These are phyloP conservation scores for Actinia equina DNA, from an alignment of 64 coral and sea anemone genomes.

Conservation along the genomic window DNA sequence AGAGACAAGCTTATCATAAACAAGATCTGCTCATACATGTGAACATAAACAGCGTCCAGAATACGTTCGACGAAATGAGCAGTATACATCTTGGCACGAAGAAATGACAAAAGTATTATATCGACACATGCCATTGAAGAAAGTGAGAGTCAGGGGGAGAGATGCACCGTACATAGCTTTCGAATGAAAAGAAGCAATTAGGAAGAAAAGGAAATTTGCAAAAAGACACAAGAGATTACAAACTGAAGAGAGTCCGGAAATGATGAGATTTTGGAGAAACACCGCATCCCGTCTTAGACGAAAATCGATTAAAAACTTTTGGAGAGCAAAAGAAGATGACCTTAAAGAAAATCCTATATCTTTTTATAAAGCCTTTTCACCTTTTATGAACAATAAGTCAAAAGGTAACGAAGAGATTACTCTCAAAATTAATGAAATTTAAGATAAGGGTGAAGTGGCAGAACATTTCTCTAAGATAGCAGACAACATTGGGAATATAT, in stretches of 20 bases:
- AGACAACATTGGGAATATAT: neutral
- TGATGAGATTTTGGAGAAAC: conserved; percentile 38
- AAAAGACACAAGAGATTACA: conserved; percentile 8
- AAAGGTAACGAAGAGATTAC: conserved; percentile 9
- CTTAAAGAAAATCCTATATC: conserved; percentile 10
- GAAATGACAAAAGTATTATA: conserved; percentile 6
- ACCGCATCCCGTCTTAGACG: conserved; percentile 25
- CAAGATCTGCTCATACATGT: conserved; percentile 5
- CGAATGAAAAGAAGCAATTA: conserved; percentile 33
- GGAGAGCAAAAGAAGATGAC: neutral
- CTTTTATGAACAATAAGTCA: conserved; percentile 6
- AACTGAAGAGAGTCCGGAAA: neutral
- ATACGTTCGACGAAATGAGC: neutral
- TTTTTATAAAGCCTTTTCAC: conserved; percentile 30
- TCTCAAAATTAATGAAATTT: neutral
- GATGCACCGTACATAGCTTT: conserved; percentile 32
- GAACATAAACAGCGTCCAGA: neutral
- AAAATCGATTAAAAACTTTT: conserved; percentile 22
- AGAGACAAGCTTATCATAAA: too few relatives aligned
- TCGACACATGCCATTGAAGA: conserved; percentile 18
- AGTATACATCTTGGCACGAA: conserved; percentile 14
- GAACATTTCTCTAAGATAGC: conserved; percentile 35
- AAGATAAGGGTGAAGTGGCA: conserved; percentile 13
- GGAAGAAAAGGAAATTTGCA: conserved; percentile 33
- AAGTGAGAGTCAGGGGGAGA: conserved; percentile 20